These are phyloP conservation scores for Lasioglossum leucozonium DNA, from an alignment of 2,888 invertebrate genomes.

Conservation along the genomic window DNA sequence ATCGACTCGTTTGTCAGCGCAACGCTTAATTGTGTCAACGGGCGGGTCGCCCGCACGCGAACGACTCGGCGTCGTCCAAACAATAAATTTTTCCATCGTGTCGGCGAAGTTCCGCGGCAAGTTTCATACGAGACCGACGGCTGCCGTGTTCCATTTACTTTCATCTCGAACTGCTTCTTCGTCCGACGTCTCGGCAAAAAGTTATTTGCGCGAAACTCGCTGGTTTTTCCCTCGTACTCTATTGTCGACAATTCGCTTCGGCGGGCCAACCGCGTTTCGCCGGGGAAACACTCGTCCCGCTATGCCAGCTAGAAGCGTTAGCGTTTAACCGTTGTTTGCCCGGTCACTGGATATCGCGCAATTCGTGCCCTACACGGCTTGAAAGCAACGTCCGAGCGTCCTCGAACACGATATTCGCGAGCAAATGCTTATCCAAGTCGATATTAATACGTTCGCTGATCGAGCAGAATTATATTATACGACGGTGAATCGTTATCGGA, in stretches of 20 bases:
- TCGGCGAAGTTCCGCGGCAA: constrained; percentile 24
- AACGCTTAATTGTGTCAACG: neutral
- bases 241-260: constrained; percentile 38
- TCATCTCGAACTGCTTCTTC: constrained; percentile 54
- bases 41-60: neutral
- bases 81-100: constrained; percentile 37
- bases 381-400: neutral
- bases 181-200: constrained; percentile 43
- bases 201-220: constrained; percentile 55
- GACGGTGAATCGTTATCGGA: neutral
- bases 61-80: neutral
- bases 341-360: neutral
- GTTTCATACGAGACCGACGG: constrained; percentile 49
- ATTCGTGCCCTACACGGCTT: neutral
- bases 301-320: neutral
- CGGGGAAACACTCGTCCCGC: constrained; percentile 7
- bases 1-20: neutral
- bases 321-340: constrained; percentile 7
- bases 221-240: constrained; percentile 3
- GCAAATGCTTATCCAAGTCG: neutral
- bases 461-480: neutral
- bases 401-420: neutral
- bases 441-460: neutral
- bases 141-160: constrained; percentile 50
- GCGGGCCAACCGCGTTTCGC: constrained; percentile 5